Conservation (phyloP, 2,888 invertebrate genomes). For the Mamestra brassicae region DNA sequence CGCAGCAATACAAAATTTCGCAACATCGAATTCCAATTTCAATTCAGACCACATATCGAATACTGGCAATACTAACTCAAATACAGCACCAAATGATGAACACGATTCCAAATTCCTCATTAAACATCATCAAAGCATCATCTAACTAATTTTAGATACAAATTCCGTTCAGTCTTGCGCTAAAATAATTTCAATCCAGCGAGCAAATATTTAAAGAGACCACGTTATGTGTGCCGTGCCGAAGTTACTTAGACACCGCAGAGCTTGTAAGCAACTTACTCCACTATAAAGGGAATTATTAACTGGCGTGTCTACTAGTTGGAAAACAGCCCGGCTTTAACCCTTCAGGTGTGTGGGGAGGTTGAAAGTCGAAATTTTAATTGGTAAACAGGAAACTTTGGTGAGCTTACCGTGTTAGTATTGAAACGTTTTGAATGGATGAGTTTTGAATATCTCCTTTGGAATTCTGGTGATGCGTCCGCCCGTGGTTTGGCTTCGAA, state of each 20-base stretch:
- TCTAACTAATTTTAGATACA: constrained; percentile 53
- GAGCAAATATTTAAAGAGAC: constrained; percentile 70
- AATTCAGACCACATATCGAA: constrained; percentile 15
- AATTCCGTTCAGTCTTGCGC: constrained; percentile 57
- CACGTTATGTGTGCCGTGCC: constrained; percentile 68
- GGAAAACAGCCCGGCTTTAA: constrained; percentile 66
- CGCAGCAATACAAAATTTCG: constrained; percentile 7
- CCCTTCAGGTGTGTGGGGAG: constrained; percentile 66
- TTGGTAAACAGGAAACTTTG: constrained; percentile 67
- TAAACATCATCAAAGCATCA: constrained; percentile 35
- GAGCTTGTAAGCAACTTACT: constrained; percentile 69
- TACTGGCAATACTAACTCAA: constrained; percentile 15
- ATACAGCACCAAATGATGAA: constrained; percentile 22
- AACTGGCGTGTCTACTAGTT: constrained; percentile 68
- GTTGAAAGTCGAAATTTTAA: constrained; percentile 70
- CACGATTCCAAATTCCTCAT: constrained; percentile 28
- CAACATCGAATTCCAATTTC: constrained; percentile 11
- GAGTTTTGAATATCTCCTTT: constrained; percentile 54
- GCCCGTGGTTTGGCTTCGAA: background rate
- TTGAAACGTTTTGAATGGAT: constrained; percentile 56
- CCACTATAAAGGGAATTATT: constrained; percentile 73
- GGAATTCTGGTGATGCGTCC: constrained; percentile 29
- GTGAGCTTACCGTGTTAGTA: constrained; percentile 49
- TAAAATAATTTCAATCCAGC: constrained; percentile 67
- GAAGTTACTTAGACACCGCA: constrained; percentile 67